Percentiles rank a stretch among this genome's conserved stretches.
phyloP scores from a whole-genome alignment of 2,888 invertebrate genomes.

The Argyresthia goedartella region DNA sequence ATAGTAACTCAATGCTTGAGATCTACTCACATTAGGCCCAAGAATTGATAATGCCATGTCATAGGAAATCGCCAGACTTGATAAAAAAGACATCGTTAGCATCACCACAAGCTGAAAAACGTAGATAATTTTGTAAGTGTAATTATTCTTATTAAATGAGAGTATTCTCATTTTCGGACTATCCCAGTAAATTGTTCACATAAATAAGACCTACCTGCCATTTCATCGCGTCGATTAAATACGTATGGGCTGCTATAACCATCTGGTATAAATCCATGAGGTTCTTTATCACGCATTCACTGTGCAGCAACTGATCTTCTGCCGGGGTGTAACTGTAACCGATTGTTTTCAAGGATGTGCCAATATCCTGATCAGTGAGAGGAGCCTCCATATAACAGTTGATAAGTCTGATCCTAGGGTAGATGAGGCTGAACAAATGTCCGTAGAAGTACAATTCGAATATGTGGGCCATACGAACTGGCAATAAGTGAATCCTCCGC shows the following conservation, averaged over 20 bases:
- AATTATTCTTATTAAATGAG: not conserved
- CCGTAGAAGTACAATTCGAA: slow-evolving; percentile 34
- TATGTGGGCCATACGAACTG: slow-evolving; percentile 19
- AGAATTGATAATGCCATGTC: not conserved
- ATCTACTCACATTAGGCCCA: not conserved
- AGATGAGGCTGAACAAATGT: slow-evolving; percentile 32
- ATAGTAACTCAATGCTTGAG: too few species aligned
- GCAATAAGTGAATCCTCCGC: not conserved
- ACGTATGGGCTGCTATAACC: slow-evolving; percentile 32
- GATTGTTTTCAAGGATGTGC: not conserved
- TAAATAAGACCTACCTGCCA: slow-evolving; percentile 34
- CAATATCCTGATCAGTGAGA: not conserved
- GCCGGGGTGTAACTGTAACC: not conserved
- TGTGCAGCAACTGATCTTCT: not conserved
- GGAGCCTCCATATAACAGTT: slow-evolving; percentile 33
- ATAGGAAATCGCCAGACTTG: not conserved
- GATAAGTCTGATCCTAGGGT: slow-evolving; percentile 32
- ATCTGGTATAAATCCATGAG: slow-evolving; percentile 39
- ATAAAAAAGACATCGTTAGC: not conserved
- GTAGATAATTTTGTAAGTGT: not conserved
- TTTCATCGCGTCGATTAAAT: slow-evolving; percentile 37
- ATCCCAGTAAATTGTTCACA: not conserved
- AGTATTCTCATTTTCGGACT: not conserved
- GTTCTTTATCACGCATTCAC: slow-evolving; percentile 22
- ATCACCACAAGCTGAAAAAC: slow-evolving; percentile 1